A percentile compares a stretch with the other conserved stretches of the same genome.
These are phyloP conservation scores for Cotesia congregata DNA, from an alignment of 2,888 invertebrate species.

Conservation along the genomic window DNA sequence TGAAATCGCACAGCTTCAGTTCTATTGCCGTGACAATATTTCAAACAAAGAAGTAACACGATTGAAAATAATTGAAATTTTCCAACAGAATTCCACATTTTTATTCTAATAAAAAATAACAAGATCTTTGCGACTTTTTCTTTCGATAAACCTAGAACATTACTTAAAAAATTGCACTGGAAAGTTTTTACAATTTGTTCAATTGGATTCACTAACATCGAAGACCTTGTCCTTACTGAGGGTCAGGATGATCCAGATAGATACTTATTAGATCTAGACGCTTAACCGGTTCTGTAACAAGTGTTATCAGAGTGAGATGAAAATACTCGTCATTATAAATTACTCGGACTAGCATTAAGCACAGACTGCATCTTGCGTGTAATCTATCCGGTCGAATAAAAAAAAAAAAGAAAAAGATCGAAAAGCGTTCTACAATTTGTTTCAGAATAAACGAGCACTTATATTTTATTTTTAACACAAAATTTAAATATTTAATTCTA, in stretches of 20 bases:
- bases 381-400: too few relatives aligned
- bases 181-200: background rate
- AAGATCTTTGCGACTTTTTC: background rate
- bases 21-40: background rate
- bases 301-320: background rate
- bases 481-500: too few relatives aligned
- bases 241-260: background rate
- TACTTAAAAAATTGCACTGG: background rate
- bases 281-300: background rate
- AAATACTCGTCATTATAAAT: background rate
- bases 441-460: too few relatives aligned
- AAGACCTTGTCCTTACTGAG: background rate
- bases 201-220: background rate
- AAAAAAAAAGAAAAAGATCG: too few relatives aligned
- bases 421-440: too few relatives aligned
- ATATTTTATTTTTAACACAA: too few relatives aligned
- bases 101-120: background rate
- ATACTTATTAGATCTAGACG: background rate
- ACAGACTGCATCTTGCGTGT: too few relatives aligned
- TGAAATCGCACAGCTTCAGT: conserved; percentile 49
- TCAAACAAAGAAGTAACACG: background rate
- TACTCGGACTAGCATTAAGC: too few relatives aligned
- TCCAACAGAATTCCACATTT: background rate
- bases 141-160: background rate
- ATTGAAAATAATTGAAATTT: background rate